Percentiles rank a stretch among this genome's conserved stretches.
Evolutionary conservation across 2,113 vertebrate species (phyloP).

Genomic region (Gasterosteus aculeatus): DNA sequence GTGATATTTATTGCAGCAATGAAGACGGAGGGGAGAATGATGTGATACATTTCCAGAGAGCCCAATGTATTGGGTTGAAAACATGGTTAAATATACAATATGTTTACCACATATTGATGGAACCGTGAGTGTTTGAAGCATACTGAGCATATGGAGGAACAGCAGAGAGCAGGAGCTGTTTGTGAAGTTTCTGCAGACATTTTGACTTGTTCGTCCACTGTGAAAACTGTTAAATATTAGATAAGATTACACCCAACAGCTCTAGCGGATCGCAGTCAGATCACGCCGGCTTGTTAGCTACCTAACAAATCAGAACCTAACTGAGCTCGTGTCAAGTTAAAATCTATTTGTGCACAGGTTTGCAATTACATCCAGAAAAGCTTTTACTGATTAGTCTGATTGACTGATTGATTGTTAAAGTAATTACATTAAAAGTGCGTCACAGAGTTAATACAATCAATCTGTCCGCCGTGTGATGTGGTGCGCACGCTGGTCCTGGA

Average conservation of each 20-base stretch:
- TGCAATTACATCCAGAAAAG: background rate
- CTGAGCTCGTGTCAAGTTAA: background rate
- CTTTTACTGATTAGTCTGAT: background rate
- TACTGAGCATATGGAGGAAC: background rate
- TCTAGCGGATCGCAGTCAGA: background rate
- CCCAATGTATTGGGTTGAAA: background rate
- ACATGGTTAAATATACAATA: background rate
- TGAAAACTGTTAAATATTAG: background rate
- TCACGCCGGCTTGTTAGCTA: background rate
- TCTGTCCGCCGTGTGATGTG: conserved; percentile 6
- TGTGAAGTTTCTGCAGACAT: conserved; percentile 5
- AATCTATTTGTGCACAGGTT: background rate
- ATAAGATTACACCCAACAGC: background rate
- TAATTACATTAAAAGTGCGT: background rate
- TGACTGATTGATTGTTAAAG: background rate
- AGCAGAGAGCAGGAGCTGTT: background rate
- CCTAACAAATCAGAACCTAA: background rate
- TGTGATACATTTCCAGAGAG: background rate
- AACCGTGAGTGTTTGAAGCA: conserved; percentile 3
- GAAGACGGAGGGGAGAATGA: background rate
- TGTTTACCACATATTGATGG: background rate
- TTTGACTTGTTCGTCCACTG: background rate
- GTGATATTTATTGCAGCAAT: background rate
- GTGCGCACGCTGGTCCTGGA: conserved; percentile 12
- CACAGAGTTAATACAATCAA: background rate